Conservation (phyloP, 2,113 vertebrate species). For the Malurus alboscapulatus region DNA sequence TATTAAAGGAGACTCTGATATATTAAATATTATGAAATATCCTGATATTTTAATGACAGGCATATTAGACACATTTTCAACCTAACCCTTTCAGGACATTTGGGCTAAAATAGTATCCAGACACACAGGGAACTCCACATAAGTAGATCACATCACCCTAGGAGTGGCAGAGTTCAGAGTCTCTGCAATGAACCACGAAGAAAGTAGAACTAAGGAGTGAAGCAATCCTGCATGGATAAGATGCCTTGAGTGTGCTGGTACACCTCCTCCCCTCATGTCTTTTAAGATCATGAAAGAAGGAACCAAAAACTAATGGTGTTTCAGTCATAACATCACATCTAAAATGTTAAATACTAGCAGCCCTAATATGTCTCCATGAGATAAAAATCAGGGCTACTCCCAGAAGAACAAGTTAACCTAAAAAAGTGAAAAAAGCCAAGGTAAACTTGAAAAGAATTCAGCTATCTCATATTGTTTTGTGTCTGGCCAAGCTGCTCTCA, state of each 20-base stretch:
- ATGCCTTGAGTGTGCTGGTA: neutral
- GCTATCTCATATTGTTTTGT: neutral
- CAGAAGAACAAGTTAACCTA: neutral
- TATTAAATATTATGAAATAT: neutral
- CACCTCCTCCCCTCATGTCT: accelerated
- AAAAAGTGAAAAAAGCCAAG: neutral
- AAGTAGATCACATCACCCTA: neutral
- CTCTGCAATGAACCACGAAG: accelerated
- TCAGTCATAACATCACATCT: neutral
- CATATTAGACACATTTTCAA: neutral
- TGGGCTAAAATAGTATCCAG: neutral
- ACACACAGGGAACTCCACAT: neutral
- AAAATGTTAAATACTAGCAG: neutral
- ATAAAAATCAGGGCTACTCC: neutral
- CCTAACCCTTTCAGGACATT: neutral
- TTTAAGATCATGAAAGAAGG: neutral
- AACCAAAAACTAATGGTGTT: neutral
- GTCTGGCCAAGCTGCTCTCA: neutral
- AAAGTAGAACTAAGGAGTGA: accelerated
- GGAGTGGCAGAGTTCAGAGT: neutral
- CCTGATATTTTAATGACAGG: neutral
- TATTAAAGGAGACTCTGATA: neutral
- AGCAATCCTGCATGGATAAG: neutral
- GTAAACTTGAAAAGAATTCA: neutral
- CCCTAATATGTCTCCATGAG: neutral